Base-by-base conservation (phyloP, 2,888 invertebrate genomes). In the Brenthis daphne region DNA sequence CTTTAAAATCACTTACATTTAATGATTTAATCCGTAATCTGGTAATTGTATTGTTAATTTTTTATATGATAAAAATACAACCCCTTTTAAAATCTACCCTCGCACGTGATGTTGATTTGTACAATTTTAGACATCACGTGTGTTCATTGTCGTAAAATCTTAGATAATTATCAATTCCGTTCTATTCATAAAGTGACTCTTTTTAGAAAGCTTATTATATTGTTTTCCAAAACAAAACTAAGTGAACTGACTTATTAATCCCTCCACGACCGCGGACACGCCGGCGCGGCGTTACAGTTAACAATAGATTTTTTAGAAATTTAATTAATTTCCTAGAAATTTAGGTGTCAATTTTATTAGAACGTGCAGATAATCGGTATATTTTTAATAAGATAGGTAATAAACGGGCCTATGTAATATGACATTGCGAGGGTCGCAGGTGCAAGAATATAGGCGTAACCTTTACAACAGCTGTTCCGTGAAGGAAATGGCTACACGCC, bases 381-480 rank as follows among this genome's bases (percentile, higher is more conserved):
- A 83, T 84, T 84, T 83, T 84, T 89, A 88, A 88, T 88, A 86
- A 85, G 87, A 86, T 88, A 84, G 83, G 11, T 87, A 86, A 88
- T 87, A 88, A 87, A 82, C 80, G 78, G 75, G 77, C 77, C 80
- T 80, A 81, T 81, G 79, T 65, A 65, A 67, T 77, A 79, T 82
- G 81, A 81, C 80, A 81, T 76, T 76, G 76, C 73, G 72, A 77
- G 74, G 75, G 73, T 72, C 76, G 89, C 92, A 92, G 92, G 92
- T 92, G 92, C 86, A 80, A 82, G 83, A 83, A 84, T 83, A 81
- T 83, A 85, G 89, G 89, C 85, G 89, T 90, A 86, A 88, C 88
- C 88, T 89, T 89, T 86, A 79, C 76, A 85, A 87, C 92, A 92
- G 90, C 92, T 91, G 92, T 85, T 87, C 81, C 73, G 79, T 79